Evolutionary conservation across 2,113 vertebrate species (phyloP).

Genomic region (Anhinga rufa): DNA sequence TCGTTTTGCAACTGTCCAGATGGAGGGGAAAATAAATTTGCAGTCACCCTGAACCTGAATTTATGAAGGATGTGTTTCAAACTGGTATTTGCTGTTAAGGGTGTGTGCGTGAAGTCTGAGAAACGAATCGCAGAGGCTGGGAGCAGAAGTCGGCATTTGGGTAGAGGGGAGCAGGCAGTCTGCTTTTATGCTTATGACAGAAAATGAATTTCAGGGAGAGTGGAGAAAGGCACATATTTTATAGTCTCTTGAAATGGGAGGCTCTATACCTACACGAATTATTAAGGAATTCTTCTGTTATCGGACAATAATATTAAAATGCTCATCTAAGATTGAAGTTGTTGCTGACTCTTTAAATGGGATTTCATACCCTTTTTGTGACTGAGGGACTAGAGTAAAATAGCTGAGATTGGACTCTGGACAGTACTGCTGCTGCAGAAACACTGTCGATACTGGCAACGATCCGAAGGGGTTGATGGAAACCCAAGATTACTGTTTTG

Average conservation of each 20-base stretch:
- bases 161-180: neutral
- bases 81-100: neutral
- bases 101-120: neutral
- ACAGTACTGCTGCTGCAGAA: neutral
- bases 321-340: neutral
- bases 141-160: fast-evolving
- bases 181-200: fast-evolving
- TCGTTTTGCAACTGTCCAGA: neutral
- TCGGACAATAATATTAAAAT: no score
- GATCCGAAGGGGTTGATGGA: no score
- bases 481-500: fast-evolving
- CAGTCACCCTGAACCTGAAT: neutral
- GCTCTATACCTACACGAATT: neutral
- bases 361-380: neutral
- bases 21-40: neutral
- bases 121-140: neutral
- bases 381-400: fast-evolving
- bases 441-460: fast-evolving
- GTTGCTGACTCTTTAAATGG: neutral
- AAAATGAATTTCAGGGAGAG: neutral
- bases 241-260: neutral
- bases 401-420: fast-evolving
- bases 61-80: neutral
- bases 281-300: neutral
- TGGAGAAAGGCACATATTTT: neutral